Evolutionary conservation across 23 tunicate genomes (phyloP).

Genomic region (Halocynthia roretzi): DNA sequence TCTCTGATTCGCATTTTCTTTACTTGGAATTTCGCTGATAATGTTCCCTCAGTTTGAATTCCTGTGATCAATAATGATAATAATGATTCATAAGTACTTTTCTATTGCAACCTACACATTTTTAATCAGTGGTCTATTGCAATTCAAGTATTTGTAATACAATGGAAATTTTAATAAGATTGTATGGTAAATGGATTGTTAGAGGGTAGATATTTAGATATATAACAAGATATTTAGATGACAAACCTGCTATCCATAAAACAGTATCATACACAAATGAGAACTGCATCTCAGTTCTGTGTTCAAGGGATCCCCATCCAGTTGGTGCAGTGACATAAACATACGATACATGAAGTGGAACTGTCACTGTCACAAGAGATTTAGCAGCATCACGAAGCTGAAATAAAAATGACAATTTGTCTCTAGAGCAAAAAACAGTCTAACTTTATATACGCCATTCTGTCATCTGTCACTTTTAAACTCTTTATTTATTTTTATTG

Average conservation of each 20-base stretch:
- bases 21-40: constrained; percentile 61
- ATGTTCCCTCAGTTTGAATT: constrained; percentile 82
- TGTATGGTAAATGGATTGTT: too few species aligned
- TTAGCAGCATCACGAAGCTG: constrained; percentile 75
- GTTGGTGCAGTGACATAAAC: constrained; percentile 95
- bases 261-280: constrained; percentile 78
- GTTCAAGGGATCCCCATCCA: constrained; percentile 97
- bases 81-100: not conserved
- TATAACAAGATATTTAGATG: too few species aligned
- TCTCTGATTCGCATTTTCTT: constrained; percentile 53
- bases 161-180: too few species aligned
- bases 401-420: not conserved
- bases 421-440: too few species aligned
- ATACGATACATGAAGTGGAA: constrained; percentile 93
- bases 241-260: constrained; percentile 45
- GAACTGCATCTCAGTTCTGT: constrained; percentile 82
- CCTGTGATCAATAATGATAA: constrained; percentile 21
- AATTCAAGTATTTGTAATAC: not conserved
- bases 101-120: not conserved
- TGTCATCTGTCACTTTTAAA: not conserved
- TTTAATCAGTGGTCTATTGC: not conserved
- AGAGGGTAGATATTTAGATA: too few species aligned
- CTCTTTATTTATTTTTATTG: not conserved
- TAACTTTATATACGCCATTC: not conserved
- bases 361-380: constrained; percentile 92